These are phyloP conservation scores for Acipenser transmontanus DNA, from an alignment of 2,797 vertebrate species.

Conservation along the genomic window DNA sequence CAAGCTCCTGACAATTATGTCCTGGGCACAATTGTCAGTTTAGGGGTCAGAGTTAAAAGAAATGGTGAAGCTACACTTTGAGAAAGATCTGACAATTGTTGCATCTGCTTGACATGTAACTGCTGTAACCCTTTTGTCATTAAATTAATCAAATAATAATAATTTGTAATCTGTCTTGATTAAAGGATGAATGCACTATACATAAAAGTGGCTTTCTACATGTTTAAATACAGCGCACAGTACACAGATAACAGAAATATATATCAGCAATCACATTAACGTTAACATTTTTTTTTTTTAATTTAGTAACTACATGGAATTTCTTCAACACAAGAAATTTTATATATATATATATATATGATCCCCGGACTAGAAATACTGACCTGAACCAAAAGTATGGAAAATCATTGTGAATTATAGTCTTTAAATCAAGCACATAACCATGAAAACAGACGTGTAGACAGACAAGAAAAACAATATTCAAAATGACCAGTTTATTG, in stretches of 20 bases:
- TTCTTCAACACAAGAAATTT: too few relatives aligned
- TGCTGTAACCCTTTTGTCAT: constrained; percentile 28
- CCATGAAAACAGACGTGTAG: too few relatives aligned
- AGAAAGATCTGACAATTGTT: background rate
- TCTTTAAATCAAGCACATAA: too few relatives aligned
- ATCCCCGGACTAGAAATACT: too few relatives aligned
- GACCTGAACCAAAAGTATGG: too few relatives aligned
- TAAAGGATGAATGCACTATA: background rate
- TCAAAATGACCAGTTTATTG: constrained; percentile 25
- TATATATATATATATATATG: too few relatives aligned
- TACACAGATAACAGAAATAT: background rate
- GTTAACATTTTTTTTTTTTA: background rate
- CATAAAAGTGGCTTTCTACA: background rate
- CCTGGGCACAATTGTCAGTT: too few relatives aligned
- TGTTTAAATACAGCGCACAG: background rate
- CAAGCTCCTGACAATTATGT: too few relatives aligned
- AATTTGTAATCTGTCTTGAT: background rate
- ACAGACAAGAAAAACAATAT: too few relatives aligned
- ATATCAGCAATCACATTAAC: background rate
- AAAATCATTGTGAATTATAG: too few relatives aligned
- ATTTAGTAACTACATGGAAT: background rate
- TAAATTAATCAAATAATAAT: constrained; percentile 24
- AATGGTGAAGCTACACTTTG: constrained; percentile 1
- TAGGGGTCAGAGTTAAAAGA: background rate
- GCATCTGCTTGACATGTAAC: constrained; percentile 20